Evolutionary conservation across 2,888 invertebrate genomes (phyloP).

Genomic region (Halocaridina rubra): DNA sequence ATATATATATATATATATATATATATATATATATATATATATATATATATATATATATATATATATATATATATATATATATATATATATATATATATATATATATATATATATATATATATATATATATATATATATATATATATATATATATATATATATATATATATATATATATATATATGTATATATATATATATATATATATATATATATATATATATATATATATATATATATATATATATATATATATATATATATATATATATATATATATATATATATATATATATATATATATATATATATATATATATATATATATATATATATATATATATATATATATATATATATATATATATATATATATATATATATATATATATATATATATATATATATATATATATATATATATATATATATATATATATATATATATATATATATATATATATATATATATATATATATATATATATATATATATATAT

Average conservation of each 20-base stretch:
- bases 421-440: neutral
- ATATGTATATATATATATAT: neutral
- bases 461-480: neutral
- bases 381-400: neutral
- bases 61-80: constrained; percentile 8
- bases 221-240: neutral
- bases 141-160: constrained; percentile 1
- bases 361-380: neutral
- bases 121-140: constrained; percentile 8
- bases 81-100: constrained; percentile 8
- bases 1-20: constrained; percentile 8
- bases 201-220: constrained; percentile 8
- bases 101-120: constrained; percentile 4
- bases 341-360: neutral
- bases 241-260: neutral
- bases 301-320: neutral
- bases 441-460: neutral
- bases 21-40: constrained; percentile 4
- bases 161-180: constrained; percentile 8
- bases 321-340: neutral
- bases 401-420: neutral
- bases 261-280: neutral
- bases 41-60: constrained; percentile 8
- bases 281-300: neutral
- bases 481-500: neutral